phyloP scores from a whole-genome alignment of 2,888 invertebrate species.

The Rutpela maculata region DNA sequence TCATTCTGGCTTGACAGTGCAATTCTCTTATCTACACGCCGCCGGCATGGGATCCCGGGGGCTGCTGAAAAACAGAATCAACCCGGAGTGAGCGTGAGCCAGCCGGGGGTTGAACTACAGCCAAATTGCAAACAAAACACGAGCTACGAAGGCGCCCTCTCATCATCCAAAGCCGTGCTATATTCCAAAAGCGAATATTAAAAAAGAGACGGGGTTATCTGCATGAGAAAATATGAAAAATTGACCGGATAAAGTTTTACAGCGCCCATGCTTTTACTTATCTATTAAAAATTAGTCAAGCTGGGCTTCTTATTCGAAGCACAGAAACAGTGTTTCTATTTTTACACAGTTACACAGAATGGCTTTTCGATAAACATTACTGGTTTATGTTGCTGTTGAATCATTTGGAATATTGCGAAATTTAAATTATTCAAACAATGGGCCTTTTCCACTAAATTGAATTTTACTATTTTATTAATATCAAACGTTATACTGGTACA shows the following conservation, averaged over 20 bases:
- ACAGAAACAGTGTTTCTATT: background rate
- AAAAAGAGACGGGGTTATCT: slow-evolving; percentile 57
- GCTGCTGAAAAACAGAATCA: slow-evolving; percentile 75
- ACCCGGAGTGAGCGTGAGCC: slow-evolving; percentile 72
- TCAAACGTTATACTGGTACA: too few species aligned
- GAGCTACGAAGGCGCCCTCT: slow-evolving; percentile 54
- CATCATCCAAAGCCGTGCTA: slow-evolving; percentile 40
- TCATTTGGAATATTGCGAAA: too few species aligned
- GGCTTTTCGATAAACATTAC: background rate
- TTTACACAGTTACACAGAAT: background rate
- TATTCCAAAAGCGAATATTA: slow-evolving; percentile 54
- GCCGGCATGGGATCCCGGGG: slow-evolving; percentile 75
- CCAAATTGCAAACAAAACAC: slow-evolving; percentile 74
- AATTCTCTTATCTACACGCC: slow-evolving; percentile 88
- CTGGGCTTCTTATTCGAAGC: background rate
- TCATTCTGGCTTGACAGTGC: slow-evolving; percentile 93
- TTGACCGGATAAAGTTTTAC: slow-evolving; percentile 51
- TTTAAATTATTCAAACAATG: too few species aligned
- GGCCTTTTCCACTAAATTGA: too few species aligned
- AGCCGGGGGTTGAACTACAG: slow-evolving; percentile 63
- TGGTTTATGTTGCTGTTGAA: too few species aligned
- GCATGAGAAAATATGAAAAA: slow-evolving; percentile 57
- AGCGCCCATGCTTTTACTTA: slow-evolving; percentile 42
- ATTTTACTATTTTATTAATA: too few species aligned
- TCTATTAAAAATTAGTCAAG: slow-evolving; percentile 42